Base-by-base conservation (phyloP, 2,113 vertebrate species). In the Holacanthus passer region DNA sequence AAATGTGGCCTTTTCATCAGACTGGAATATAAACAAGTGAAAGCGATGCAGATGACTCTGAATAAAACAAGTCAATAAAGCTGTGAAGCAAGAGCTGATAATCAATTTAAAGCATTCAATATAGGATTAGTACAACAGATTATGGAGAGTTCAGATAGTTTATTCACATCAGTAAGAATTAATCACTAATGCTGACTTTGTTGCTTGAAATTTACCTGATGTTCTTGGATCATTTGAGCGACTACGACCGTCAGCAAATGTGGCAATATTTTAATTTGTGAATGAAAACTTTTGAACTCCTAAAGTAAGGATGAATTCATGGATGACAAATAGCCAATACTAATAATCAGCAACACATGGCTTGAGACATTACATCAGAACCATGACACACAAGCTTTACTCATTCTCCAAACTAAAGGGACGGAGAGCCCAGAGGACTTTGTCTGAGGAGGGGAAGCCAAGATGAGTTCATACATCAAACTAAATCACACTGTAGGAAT, bases 21-120 rank as follows among this genome's bases (percentile, higher is more conserved):
- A 77, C 13, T 24, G 32, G 14, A 75, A 69, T 39, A 32, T 45
- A 77, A 60, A 90, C 48, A 77, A 47, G 50, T 72, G 45, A 70
- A 86, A 80, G 74, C 65, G 48, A 70, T 73, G 83, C 63, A 76
- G 73, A 67, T 24, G 50, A 70, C 72, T 80, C 70, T 35, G 84
- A 76, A 77, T 86, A 71, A 82, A 82, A 86, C 64, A 69, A 67
- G 89, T 72, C 80, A 88, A 53, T 73, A 75, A 85, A 92, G 84
- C 89, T 83, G 80, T 82, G 70, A 91, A 94, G 93, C 91, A 81
- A 88, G 63, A 87, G 83, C 73, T 88, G 14, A 56, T 60, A 7
- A 78, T 73, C 45, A 50, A 67, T 48, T 80, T 69, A 64, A 83
- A 91, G 87, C 83, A 32, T 84, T 81, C 41, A 62, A 19, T 53